Conservation (phyloP, 1,140 invertebrate species). For the Neodiprion virginianus region DNA sequence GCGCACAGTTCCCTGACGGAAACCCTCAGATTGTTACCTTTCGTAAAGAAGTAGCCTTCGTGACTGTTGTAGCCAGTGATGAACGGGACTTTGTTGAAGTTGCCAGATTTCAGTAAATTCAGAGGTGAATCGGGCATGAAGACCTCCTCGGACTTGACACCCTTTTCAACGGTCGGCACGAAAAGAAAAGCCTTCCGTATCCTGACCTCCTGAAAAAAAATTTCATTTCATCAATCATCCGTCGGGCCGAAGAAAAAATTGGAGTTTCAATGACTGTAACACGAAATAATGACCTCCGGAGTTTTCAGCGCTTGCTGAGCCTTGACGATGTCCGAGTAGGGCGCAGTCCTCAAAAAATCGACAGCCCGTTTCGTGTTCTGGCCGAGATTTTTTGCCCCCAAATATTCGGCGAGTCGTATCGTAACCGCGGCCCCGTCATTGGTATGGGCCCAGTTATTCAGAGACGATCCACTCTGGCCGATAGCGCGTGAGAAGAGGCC, state of each 20-base stretch:
- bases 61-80: slow-evolving; percentile 46
- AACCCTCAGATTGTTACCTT: neutral
- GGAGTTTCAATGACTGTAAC: slow-evolving; percentile 25
- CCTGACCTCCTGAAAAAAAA: neutral
- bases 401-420: neutral
- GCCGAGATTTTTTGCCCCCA: neutral
- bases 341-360: neutral
- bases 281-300: neutral
- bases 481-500: slow-evolving; percentile 69
- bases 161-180: slow-evolving; percentile 15
- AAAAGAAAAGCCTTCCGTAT: neutral
- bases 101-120: slow-evolving; percentile 44
- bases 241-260: slow-evolving; percentile 46
- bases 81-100: slow-evolving; percentile 52
- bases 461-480: slow-evolving; percentile 70
- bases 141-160: slow-evolving; percentile 6
- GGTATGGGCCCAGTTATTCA: slow-evolving; percentile 65
- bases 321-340: slow-evolving; percentile 6
- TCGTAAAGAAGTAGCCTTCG: slow-evolving; percentile 52
- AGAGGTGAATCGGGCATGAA: slow-evolving; percentile 50
- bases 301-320: neutral
- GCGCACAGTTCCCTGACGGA: slow-evolving; percentile 18
- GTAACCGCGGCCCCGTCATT: slow-evolving; percentile 28
- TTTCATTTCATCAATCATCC: neutral
- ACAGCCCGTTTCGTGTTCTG: neutral